A percentile compares a stretch with the other conserved stretches of the same genome.
These are phyloP conservation scores for Liparis tanakae DNA, from an alignment of 2,797 vertebrate species.

Conservation along the genomic window DNA sequence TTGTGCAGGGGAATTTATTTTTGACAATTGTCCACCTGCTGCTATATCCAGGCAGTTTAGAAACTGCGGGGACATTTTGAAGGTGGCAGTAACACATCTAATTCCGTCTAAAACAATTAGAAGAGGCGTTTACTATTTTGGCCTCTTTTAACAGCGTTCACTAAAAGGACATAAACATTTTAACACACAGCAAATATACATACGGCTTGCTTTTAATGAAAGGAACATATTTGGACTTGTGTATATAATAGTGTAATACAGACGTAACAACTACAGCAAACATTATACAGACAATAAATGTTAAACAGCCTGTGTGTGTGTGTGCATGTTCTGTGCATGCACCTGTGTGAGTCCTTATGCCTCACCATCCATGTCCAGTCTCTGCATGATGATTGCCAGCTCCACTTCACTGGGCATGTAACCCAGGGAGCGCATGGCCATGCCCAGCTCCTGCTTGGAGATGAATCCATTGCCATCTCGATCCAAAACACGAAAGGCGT, in stretches of 20 bases:
- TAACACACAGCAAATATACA: conserved; percentile 3
- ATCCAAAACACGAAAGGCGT: conserved; percentile 92
- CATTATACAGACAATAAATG: not conserved
- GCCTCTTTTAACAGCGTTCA: conserved; percentile 8
- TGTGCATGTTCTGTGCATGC: not conserved
- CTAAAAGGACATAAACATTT: conserved; percentile 37
- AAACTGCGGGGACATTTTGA: conserved; percentile 16
- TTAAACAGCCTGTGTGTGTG: not conserved
- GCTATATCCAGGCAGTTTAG: conserved; percentile 21
- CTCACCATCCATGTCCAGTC: conserved; percentile 96
- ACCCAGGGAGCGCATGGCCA: conserved; percentile 95
- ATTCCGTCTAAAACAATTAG: conserved; percentile 17
- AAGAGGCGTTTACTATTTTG: conserved; percentile 12
- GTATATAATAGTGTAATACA: not conserved
- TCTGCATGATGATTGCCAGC: conserved; percentile 96
- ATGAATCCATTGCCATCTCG: conserved; percentile 95
- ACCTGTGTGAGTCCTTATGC: conserved; percentile 42
- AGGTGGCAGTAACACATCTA: conserved; percentile 13
- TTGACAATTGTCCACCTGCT: conserved; percentile 53
- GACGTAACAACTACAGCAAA: conserved; percentile 12
- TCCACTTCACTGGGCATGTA: conserved; percentile 97
- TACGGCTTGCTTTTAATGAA: not conserved
- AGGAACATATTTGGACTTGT: conserved; percentile 5
- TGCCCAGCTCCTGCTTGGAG: conserved; percentile 96
- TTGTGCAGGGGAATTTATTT: conserved; percentile 41